Conservation (phyloP, 1,140 invertebrate species). For the Drosophila bipectinata region DNA sequence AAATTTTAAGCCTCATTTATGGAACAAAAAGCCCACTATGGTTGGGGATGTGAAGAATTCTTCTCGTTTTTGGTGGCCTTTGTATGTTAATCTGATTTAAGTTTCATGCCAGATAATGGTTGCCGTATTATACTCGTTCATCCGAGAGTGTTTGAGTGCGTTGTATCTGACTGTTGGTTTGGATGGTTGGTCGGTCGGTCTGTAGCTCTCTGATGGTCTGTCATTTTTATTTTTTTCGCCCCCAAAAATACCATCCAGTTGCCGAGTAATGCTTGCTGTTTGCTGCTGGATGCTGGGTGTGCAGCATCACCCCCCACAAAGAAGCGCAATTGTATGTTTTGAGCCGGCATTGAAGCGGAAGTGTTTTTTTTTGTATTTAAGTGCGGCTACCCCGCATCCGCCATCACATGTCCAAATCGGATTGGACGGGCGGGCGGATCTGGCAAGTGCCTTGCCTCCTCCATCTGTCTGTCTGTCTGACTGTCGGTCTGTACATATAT, state of each 20-base stretch:
- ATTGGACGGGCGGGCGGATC: constrained; percentile 12
- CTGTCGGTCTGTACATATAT: constrained; percentile 1
- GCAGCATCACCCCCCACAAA: constrained; percentile 12
- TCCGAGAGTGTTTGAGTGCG: constrained; percentile 3
- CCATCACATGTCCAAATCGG: not conserved
- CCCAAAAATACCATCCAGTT: constrained; percentile 9
- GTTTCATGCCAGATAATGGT: constrained; percentile 55
- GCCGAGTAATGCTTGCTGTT: no score
- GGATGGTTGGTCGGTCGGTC: no score
- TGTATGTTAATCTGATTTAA: constrained; percentile 69
- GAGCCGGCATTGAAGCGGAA: constrained; percentile 38
- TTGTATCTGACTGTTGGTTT: not conserved
- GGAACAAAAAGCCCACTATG: constrained; percentile 9
- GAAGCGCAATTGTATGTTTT: constrained; percentile 41
- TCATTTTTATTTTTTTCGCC: not conserved
- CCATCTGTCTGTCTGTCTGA: no score
- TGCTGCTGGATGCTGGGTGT: not conserved
- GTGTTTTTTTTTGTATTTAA: constrained; percentile 31
- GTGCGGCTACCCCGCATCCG: constrained; percentile 34
- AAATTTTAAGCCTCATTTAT: constrained; percentile 46
- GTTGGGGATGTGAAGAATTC: constrained; percentile 32
- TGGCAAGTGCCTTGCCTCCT: no score
- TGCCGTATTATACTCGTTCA: constrained; percentile 32
- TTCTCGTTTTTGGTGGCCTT: constrained; percentile 18
- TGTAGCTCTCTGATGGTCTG: not conserved